Conservation (phyloP, 1,140 invertebrate genomes). For the Ylistrum balloti region DNA sequence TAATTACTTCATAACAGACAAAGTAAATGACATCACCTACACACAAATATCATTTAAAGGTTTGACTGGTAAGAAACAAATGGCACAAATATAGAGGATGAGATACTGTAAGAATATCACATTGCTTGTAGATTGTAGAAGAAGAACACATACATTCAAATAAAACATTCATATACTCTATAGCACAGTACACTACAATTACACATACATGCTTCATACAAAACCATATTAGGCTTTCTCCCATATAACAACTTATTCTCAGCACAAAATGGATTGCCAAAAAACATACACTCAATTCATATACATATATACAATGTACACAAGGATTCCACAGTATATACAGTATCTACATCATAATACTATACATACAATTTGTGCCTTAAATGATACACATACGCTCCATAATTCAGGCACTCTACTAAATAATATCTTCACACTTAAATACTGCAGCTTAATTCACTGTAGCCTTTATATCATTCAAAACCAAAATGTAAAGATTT, state of each 20-base stretch:
- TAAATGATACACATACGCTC: neutral
- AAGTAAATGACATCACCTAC: neutral
- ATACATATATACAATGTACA: no score
- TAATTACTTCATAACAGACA: neutral
- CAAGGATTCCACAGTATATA: neutral
- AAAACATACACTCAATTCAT: no score
- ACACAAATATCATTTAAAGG: neutral
- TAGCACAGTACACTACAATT: no score
- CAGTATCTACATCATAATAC: no score
- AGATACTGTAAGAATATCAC: neutral
- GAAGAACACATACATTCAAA: no score
- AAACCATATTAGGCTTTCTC: no score
- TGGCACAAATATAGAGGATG: slow-evolving; percentile 31
- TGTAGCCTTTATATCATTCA: neutral
- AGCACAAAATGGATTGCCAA: no score
- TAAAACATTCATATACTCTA: no score
- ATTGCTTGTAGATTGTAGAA: slow-evolving; percentile 29
- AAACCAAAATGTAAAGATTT: neutral
- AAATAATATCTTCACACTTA: neutral
- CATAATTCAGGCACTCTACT: neutral
- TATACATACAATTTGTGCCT: no score
- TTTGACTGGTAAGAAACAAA: neutral
- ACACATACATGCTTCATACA: no score
- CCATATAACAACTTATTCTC: no score
- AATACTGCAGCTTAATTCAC: neutral